Conservation (phyloP, 2,797 vertebrate genomes). For the Pogonophryne albipinna region DNA sequence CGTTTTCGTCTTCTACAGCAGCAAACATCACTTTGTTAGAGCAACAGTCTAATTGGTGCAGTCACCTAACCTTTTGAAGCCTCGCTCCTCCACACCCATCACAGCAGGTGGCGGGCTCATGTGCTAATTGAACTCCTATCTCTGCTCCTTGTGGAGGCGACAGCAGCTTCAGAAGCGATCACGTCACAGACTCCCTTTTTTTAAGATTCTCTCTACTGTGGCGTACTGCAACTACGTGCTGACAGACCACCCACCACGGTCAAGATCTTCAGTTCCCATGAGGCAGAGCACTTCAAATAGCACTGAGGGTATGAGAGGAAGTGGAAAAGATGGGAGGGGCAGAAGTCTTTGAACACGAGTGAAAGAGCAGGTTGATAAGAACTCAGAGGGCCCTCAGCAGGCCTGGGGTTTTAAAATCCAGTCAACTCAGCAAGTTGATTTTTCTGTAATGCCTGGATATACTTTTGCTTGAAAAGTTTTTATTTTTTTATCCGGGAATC, state of each 20-base stretch:
- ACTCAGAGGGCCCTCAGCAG: constrained; percentile 19
- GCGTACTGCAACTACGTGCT: neutral
- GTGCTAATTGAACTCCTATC: constrained; percentile 38
- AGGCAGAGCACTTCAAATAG: constrained; percentile 37
- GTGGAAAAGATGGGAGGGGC: constrained; percentile 27
- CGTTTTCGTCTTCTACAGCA: constrained; percentile 16
- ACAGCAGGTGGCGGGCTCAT: constrained; percentile 47
- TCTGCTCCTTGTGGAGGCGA: constrained; percentile 1
- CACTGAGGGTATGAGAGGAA: constrained; percentile 31
- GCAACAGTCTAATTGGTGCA: constrained; percentile 45
- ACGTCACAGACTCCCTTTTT: constrained; percentile 27
- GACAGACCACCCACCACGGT: constrained; percentile 46
- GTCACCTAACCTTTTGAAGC: constrained; percentile 60
- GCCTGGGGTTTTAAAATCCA: constrained; percentile 33
- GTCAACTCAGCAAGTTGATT: constrained; percentile 40
- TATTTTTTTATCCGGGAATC: neutral
- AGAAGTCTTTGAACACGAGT: constrained; percentile 42
- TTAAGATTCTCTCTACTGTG: neutral
- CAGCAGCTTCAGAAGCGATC: constrained; percentile 52
- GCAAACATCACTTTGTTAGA: constrained; percentile 27
- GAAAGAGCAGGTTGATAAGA: constrained; percentile 48
- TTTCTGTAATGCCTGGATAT: constrained; percentile 15
- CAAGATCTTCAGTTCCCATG: constrained; percentile 25
- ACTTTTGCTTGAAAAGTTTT: constrained; percentile 1
- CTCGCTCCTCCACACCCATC: constrained; percentile 23